Conservation (phyloP, 2,888 invertebrate genomes). For the Himalopsyche tibetana region DNA sequence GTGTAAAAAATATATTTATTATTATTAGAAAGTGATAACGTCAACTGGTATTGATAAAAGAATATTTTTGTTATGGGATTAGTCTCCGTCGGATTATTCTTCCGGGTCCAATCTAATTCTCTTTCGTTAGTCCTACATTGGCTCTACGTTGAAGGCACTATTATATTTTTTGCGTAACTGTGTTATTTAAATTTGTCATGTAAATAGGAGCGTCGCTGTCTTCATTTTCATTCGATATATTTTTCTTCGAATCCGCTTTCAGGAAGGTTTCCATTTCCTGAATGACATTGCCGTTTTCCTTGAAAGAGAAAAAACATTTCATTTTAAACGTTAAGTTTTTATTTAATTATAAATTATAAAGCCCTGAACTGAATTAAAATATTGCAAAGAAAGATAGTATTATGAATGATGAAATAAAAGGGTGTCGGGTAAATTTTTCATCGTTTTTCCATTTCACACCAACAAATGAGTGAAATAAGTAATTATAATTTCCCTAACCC, state of each 20-base stretch:
- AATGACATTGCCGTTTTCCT: conserved; percentile 57
- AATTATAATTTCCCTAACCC: too few species aligned
- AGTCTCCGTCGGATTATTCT: conserved; percentile 3
- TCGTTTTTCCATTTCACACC: background rate
- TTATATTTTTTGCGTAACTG: conserved; percentile 49
- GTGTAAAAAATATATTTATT: conserved; percentile 41
- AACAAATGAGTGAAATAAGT: background rate
- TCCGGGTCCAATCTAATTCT: background rate
- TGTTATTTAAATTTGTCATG: conserved; percentile 48
- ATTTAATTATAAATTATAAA: background rate
- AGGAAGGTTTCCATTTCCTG: conserved; percentile 62
- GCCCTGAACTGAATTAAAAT: background rate
- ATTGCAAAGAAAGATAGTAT: background rate
- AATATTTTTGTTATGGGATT: conserved; percentile 28
- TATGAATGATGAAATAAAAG: background rate
- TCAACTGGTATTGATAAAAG: conserved; percentile 39
- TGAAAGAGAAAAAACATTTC: conserved; percentile 44
- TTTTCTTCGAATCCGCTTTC: conserved; percentile 45
- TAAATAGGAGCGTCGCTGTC: conserved; percentile 45
- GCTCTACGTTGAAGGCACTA: conserved; percentile 62
- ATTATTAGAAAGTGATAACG: conserved; percentile 29
- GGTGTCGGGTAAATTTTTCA: background rate
- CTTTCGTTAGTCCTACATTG: conserved; percentile 38
- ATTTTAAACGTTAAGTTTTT: background rate
- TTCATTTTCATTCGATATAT: conserved; percentile 37